Percentiles rank a stretch among this genome's conserved stretches.
Evolutionary conservation across 2,888 invertebrate genomes (phyloP).

Genomic region (Pollenia labialis): DNA sequence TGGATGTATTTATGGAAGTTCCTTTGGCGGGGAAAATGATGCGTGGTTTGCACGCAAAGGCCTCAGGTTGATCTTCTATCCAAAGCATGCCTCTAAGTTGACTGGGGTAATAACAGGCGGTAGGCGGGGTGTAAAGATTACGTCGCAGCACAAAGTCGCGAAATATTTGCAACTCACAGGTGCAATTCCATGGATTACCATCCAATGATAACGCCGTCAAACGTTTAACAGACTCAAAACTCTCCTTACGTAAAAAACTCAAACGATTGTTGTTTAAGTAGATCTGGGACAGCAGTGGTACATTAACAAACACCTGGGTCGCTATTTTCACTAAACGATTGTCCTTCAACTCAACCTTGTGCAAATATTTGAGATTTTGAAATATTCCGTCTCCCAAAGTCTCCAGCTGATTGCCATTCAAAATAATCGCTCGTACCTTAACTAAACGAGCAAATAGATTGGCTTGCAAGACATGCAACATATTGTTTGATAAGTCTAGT

Average conservation of each 20-base stretch:
- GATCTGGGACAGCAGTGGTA: slow-evolving; percentile 88
- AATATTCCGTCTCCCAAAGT: slow-evolving; percentile 90
- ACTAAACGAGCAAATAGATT: slow-evolving; percentile 89
- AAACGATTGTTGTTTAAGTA: slow-evolving; percentile 90
- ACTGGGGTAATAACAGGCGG: slow-evolving; percentile 89
- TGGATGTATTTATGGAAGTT: slow-evolving; percentile 87
- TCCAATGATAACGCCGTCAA: slow-evolving; percentile 90
- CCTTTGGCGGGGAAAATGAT: slow-evolving; percentile 87
- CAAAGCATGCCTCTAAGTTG: slow-evolving; percentile 89
- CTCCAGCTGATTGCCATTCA: slow-evolving; percentile 90
- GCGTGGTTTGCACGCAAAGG: slow-evolving; percentile 92
- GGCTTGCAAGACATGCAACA: slow-evolving; percentile 85
- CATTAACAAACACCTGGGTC: slow-evolving; percentile 88
- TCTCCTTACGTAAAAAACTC: slow-evolving; percentile 87
- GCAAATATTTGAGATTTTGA: slow-evolving; percentile 89
- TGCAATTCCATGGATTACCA: slow-evolving; percentile 94
- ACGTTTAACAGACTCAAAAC: slow-evolving; percentile 87
- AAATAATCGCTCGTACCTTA: slow-evolving; percentile 88
- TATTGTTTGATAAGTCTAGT: slow-evolving; percentile 91
- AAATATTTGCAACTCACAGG: slow-evolving; percentile 91
- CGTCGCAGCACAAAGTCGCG: slow-evolving; percentile 90
- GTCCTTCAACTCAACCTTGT: slow-evolving; percentile 90
- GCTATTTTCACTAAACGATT: slow-evolving; percentile 88
- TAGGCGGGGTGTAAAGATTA: slow-evolving; percentile 91
- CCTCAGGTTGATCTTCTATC: slow-evolving; percentile 88